These are phyloP conservation scores for Pammene fasciana DNA, from an alignment of 2,888 invertebrate genomes.

Conservation along the genomic window DNA sequence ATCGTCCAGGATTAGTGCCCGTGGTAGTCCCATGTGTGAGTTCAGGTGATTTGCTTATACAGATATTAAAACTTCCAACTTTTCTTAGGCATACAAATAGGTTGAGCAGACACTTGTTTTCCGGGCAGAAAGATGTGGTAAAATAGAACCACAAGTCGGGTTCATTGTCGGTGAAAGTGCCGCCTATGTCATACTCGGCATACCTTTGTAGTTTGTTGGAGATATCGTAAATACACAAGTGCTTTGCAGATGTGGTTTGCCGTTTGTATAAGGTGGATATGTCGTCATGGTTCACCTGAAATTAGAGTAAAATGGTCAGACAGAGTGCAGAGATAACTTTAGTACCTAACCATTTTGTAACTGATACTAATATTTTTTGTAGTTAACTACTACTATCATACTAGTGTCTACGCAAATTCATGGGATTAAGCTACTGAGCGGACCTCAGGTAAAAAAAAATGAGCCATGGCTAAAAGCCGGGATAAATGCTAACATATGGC, in stretches of 20 bases:
- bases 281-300: constrained; percentile 52
- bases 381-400: no score
- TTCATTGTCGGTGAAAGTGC: constrained; percentile 57
- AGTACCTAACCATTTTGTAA: no score
- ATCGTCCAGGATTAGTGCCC: constrained; percentile 41
- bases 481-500: no score
- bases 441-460: no score
- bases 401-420: no score
- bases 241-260: constrained; percentile 56
- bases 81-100: constrained; percentile 67
- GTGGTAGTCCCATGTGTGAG: constrained; percentile 44
- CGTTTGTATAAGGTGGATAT: constrained; percentile 60
- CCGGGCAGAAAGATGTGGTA: constrained; percentile 59
- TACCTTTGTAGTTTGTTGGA: constrained; percentile 53
- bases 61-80: constrained; percentile 57
- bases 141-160: constrained; percentile 72
- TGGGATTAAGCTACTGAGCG: no score
- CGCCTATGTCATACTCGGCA: constrained; percentile 67
- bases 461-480: no score
- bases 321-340: no score
- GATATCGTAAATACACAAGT: constrained; percentile 61
- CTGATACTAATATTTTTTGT: no score
- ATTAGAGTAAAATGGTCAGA: constrained; percentile 41
- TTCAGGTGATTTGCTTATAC: constrained; percentile 55
- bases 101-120: constrained; percentile 61